A percentile compares a stretch with the other conserved stretches of the same genome.
Evolutionary conservation across 2,797 vertebrate genomes (phyloP).

Genomic region (Triplophysa bombifrons): DNA sequence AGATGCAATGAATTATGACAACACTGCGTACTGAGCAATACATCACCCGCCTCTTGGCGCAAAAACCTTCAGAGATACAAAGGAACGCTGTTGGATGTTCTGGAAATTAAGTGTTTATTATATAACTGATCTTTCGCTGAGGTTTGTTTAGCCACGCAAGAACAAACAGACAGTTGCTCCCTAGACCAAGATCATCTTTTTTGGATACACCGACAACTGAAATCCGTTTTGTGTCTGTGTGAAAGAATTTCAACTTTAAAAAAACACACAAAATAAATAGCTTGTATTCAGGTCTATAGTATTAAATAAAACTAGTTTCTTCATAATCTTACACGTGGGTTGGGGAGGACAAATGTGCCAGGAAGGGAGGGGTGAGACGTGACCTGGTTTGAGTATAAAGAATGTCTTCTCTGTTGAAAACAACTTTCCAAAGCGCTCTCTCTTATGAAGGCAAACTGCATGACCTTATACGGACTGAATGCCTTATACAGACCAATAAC

Average conservation of each 20-base stretch:
- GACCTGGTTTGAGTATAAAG: slow-evolving; percentile 58
- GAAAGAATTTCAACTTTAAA: too few relatives aligned
- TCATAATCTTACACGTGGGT: background rate
- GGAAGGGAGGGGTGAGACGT: slow-evolving; percentile 42
- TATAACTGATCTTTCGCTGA: slow-evolving; percentile 1
- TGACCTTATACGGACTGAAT: slow-evolving; percentile 52
- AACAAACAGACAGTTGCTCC: background rate
- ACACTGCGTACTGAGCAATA: background rate
- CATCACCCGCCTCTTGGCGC: background rate
- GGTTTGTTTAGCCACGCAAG: background rate
- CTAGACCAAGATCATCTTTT: too few relatives aligned
- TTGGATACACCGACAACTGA: too few relatives aligned
- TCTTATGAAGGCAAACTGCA: slow-evolving; percentile 47
- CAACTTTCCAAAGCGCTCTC: slow-evolving; percentile 54
- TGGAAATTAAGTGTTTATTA: slow-evolving; percentile 1
- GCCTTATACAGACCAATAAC: background rate
- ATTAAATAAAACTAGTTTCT: background rate
- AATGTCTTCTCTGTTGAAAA: slow-evolving; percentile 58
- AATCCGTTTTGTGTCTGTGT: too few relatives aligned
- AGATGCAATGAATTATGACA: slow-evolving; percentile 4
- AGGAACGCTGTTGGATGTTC: slow-evolving; percentile 1
- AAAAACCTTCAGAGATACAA: slow-evolving; percentile 12
- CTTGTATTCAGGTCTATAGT: background rate
- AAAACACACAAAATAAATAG: background rate
- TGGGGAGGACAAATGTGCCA: slow-evolving; percentile 4